Evolutionary conservation across 2,888 invertebrate genomes (phyloP).

Genomic region (Eupithecia tripunctaria): DNA sequence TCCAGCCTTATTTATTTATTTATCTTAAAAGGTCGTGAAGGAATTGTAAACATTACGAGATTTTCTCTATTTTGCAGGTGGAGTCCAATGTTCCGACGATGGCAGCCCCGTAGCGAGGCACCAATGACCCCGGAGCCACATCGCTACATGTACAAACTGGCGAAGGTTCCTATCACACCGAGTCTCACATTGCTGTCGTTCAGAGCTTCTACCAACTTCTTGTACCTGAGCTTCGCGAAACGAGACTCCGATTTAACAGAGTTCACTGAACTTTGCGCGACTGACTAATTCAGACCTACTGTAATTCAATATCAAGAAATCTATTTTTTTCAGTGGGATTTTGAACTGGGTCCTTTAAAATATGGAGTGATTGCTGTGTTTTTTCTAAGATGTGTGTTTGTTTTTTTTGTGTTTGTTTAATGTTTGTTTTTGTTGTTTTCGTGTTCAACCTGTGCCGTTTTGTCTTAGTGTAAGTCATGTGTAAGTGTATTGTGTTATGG

Average conservation of each 20-base stretch:
- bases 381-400: not conserved
- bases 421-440: conserved; percentile 9
- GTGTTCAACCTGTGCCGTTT: conserved; percentile 4
- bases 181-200: conserved; percentile 64
- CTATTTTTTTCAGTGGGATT: not conserved
- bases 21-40: not conserved
- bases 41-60: not conserved
- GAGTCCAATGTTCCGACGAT: conserved; percentile 43
- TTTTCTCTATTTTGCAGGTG: conserved; percentile 45
- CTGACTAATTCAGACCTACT: not conserved
- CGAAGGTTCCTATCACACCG: conserved; percentile 60
- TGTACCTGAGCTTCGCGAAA: conserved; percentile 68
- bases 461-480: conserved; percentile 27
- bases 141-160: conserved; percentile 58
- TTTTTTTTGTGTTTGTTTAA: not conserved
- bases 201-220: conserved; percentile 68
- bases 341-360: not conserved
- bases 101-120: conserved; percentile 36
- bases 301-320: not conserved
- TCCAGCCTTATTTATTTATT: too few relatives aligned
- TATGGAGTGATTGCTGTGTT: not conserved
- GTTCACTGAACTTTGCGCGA: conserved; percentile 61
- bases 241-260: conserved; percentile 64
- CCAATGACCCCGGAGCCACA: not conserved
- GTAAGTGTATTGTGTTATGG: conserved; percentile 35